phyloP scores from a whole-genome alignment of 2,888 invertebrate genomes.

The Ornithoptera alexandrae region DNA sequence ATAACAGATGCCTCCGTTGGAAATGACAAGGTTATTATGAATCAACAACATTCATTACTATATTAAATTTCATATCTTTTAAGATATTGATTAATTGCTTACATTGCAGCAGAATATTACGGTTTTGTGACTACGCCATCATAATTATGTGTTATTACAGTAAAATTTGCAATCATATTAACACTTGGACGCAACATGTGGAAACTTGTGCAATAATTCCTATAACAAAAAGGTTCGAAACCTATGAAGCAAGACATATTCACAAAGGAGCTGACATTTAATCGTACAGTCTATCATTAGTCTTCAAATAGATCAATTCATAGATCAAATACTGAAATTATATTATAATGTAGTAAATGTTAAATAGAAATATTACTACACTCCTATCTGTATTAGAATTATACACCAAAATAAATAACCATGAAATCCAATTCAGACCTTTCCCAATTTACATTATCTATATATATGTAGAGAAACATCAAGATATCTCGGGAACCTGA shows the following conservation, averaged over 20 bases:
- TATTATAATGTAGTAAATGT: neutral
- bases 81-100: neutral
- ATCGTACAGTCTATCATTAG: neutral
- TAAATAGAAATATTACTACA: too few relatives aligned
- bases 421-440: too few relatives aligned
- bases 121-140: neutral
- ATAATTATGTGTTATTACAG: conserved; percentile 3
- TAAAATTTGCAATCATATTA: conserved; percentile 10
- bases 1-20: too few relatives aligned
- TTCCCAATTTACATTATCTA: too few relatives aligned
- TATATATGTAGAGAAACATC: too few relatives aligned
- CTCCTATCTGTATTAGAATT: too few relatives aligned
- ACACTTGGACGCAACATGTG: conserved; percentile 2
- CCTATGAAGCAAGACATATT: conserved; percentile 5
- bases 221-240: conserved; percentile 12
- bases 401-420: too few relatives aligned
- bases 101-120: neutral
- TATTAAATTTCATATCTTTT: neutral
- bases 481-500: too few relatives aligned
- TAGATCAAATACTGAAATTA: neutral
- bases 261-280: neutral
- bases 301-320: neutral
- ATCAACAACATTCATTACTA: too few relatives aligned
- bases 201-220: conserved; percentile 10
- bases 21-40: too few relatives aligned